Evolutionary conservation across 2,113 vertebrate species (phyloP).

Genomic region (Dicrurus megarhynchus): DNA sequence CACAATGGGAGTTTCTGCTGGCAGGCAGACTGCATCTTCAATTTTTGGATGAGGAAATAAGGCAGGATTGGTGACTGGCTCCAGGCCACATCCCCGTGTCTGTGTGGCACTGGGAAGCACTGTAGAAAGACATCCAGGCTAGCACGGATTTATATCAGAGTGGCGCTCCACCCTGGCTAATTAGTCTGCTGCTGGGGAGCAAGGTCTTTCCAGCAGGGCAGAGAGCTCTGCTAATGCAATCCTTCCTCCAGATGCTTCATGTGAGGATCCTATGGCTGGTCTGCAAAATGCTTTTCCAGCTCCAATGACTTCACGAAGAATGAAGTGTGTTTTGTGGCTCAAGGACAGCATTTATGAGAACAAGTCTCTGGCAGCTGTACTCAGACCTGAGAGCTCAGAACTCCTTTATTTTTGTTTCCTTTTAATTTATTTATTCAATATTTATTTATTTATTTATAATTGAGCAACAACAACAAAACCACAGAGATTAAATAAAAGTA

Average conservation of each 20-base stretch:
- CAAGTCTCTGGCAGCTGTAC: not conserved
- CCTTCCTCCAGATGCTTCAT: not conserved
- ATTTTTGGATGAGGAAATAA: constrained; percentile 52
- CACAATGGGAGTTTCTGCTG: constrained; percentile 58
- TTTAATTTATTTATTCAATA: not conserved
- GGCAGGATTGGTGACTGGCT: constrained; percentile 3
- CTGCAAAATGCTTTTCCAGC: not conserved
- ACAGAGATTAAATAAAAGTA: not conserved
- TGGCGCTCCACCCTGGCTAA: not conserved
- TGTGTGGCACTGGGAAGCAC: not conserved
- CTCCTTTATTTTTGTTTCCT: not conserved
- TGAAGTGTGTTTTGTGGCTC: not conserved
- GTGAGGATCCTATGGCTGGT: not conserved
- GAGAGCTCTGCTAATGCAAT: not conserved
- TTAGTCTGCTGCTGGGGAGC: not conserved
- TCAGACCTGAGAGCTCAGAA: not conserved
- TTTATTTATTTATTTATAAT: not conserved
- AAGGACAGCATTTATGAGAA: not conserved
- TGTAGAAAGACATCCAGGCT: not conserved
- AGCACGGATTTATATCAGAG: not conserved
- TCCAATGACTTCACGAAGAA: not conserved
- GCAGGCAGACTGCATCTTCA: constrained; percentile 32
- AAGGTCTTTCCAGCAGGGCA: not conserved
- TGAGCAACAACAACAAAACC: not conserved
- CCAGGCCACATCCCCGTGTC: not conserved